Base-by-base conservation (phyloP, 1,140 invertebrate species). In the Yoshiicerus persimilis region DNA sequence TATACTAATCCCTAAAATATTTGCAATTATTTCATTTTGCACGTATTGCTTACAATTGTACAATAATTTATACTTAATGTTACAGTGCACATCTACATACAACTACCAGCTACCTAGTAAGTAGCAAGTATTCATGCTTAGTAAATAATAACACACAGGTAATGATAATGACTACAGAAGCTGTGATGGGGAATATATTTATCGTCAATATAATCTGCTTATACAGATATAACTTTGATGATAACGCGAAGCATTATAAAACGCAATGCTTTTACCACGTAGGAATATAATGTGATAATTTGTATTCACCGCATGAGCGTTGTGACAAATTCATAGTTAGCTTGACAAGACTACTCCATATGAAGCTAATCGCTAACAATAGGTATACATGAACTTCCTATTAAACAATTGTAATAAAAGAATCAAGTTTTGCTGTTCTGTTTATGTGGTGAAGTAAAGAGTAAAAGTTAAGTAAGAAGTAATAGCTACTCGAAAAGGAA, bases 341-440 rank as follows among this genome's bases (percentile, higher is more conserved):
- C 32, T 80, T 80, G 75, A 80, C 75, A 80, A 36, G 34, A 80
- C 75, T 80, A 80, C 32, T 80, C 32, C 75, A 38, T 80, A 80
- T 80, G 32, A 32, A 80, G 75, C 75, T 36, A 80, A 80, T 80
- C 75, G 34, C 75, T 38, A 80, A 80, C 75, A 36, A 80, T 80
- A 38, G 32, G 34, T 38, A 34, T 34, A 34, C 75, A n/a, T 30
- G 66, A 80, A 80, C 75, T 80, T 32, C 32, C 32, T 80, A 80
- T 80, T 80, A 80, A 36, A 80, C 75, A 80, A 80, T 36, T 80
- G 75, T 80, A 80, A 36, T 36, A 80, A 80, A 80, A 80, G 36
- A 80, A 80, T 80, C 75, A 80, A 80, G 75, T 80, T 80, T 77
- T 36, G 27, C 30, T 77, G 13, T 77, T 20, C 30, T 20, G 11